Conservation (phyloP, 2,113 vertebrate genomes). For the Zapus hudsonius region DNA sequence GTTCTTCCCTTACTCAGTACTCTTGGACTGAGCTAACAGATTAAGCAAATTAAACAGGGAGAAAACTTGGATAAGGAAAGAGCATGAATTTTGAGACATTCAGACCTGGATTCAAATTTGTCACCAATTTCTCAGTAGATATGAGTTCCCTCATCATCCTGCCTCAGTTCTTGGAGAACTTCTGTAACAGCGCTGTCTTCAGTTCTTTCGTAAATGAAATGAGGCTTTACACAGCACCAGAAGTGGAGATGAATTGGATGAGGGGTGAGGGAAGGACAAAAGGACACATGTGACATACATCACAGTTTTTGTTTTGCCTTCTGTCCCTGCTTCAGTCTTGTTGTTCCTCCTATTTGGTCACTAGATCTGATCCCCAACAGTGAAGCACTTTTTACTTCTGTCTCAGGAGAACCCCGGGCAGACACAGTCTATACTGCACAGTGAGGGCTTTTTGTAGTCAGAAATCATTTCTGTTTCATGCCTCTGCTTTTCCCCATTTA, state of each 20-base stretch:
- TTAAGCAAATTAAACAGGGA: neutral
- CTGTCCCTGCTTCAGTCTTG: neutral
- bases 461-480: neutral
- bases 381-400: neutral
- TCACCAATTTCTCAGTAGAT: neutral
- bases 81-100: neutral
- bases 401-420: neutral
- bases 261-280: too few relatives aligned
- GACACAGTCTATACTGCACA: neutral
- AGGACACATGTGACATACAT: neutral
- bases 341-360: neutral
- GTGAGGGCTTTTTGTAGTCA: neutral
- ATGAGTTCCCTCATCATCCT: neutral
- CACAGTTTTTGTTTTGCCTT: neutral
- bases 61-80: neutral
- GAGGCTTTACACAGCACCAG: too few relatives aligned
- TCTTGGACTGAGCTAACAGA: neutral
- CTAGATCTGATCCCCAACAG: neutral
- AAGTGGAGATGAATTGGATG: too few relatives aligned
- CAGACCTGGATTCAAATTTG: neutral
- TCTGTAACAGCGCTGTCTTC: neutral
- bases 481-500: neutral
- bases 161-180: neutral
- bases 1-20: neutral
- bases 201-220: too few relatives aligned